Base-by-base conservation (phyloP, 2,113 vertebrate species). In the Phainopepla nitens region DNA sequence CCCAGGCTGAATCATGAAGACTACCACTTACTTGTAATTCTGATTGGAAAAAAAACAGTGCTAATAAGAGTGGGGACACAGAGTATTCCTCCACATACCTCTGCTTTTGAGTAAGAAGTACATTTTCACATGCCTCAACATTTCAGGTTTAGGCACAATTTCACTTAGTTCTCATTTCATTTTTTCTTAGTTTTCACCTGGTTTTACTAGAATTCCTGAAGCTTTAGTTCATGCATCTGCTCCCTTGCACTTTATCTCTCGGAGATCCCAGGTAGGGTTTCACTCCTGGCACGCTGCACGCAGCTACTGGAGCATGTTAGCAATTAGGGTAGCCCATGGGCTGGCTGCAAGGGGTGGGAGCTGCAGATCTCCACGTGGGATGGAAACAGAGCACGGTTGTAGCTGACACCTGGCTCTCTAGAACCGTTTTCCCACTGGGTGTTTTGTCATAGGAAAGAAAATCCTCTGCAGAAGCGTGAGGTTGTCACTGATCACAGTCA, bases 161-260 rank as follows among this genome's bases (percentile, higher is more conserved):
- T 93, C 71, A 27, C n/a, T 10, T 19, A 29, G 54, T 18, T 72
- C 78, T 87, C 13, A 3, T 54, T 88, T 94, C 42, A 88, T 31
- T 24, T 62, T 70, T 77, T 20, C 75, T 88, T 83, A 41, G 27
- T 64, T 93, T 89, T 89, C 88, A 92, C 71, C 85, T 78, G 90
- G 39, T 83, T 96, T 86, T 88, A 58, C 69, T 45, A 42, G 75
- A 75, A 95, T 92, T 93, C 92, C 85, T 75, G 1, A 90, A 41
- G 90, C 75, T 73, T 93, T 82, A 56, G 75, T 41, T 85, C 82
- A 83, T 90, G 2, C 28, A 2, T 65, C 33, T 39, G 50, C 68
- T 89, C 39, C 8, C 10, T 69, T 31, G 39, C 80, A 17, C 53
- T 88, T 80, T 73, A 54, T 88, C 87, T 81, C 79, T n/a, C 79